Base-by-base conservation (phyloP, 2,797 vertebrate genomes). In the Chelidonichthys spinosus region DNA sequence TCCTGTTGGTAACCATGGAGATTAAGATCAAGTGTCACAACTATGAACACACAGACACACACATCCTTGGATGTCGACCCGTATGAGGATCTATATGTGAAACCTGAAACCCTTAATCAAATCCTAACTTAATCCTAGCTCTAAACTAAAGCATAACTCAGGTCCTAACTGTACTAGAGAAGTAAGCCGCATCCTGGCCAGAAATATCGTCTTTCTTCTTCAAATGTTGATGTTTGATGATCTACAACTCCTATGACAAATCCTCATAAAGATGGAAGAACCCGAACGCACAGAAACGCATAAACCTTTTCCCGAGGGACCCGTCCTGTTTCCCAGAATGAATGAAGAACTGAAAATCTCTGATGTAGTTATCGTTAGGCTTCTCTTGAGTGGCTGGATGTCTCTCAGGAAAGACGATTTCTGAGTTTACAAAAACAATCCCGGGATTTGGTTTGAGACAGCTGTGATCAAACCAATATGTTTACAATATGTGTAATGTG, bases 11-110 rank as follows among this genome's bases (percentile, higher is more conserved):
- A 49, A 79, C 67, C 69, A 78, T 74, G 46, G 63, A 63, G 79
- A 86, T 83, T 68, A 60, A 76, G 69, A 85, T 85, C 79, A 84
- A 71, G 55, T 77, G 76, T 82, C 79, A 76, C 66, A 39, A 56
- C 64, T 36, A 40, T 5, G 14, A 25, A 59, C 61, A 52, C 7
- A 42, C 15, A 55, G 8, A 69, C 50, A 47, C 46, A n/a, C 46
- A n/a, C 37, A 25, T 49, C 46, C 39, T 25, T 60, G 56, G 15
- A 60, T 43, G 58, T 43, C 18, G 2, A 15, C 25, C 4, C 13
- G 32, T 42, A 60, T 42, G 39, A 42, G 13, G 39, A 5, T 11
- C 32, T 39, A 17, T 33, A 67, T 63, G 8, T 35, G 17, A 66
- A 69, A 69, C 43, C 49, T 25, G 42, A 60, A 25, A 61, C 46